These are phyloP conservation scores for Peromyscus polionotus DNA, from an alignment of 2,113 vertebrate genomes.

Conservation along the genomic window DNA sequence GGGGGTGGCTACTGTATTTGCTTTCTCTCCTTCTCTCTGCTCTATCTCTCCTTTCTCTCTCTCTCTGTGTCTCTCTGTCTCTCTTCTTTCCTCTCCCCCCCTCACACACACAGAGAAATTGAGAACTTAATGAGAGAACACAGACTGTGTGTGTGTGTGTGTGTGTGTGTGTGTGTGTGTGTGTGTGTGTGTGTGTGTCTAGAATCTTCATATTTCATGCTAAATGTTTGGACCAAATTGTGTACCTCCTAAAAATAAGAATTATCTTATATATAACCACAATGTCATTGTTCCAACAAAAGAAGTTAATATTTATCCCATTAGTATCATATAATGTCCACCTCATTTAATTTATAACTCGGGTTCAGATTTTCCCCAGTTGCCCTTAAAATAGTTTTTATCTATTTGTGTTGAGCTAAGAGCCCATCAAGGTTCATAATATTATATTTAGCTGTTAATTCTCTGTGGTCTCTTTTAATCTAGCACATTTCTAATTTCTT, in stretches of 20 bases:
- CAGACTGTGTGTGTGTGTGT: neutral
- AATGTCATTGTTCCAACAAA: conserved; percentile 41
- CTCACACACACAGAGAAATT: neutral
- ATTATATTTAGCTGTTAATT: conserved; percentile 3
- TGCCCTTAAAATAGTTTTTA: neutral
- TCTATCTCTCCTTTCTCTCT: neutral
- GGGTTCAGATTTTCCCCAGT: conserved; percentile 14
- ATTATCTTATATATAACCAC: neutral
- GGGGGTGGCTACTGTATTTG: neutral
- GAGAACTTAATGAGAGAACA: neutral
- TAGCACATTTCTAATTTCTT: neutral
- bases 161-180: neutral
- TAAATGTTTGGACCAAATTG: neutral
- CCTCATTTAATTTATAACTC: neutral
- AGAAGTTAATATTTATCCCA: neutral
- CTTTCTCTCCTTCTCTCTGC: neutral
- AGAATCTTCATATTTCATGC: neutral
- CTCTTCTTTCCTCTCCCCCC: neutral
- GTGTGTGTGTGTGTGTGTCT: neutral
- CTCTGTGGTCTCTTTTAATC: neutral
- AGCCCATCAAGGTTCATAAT: neutral
- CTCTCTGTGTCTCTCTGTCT: too few species aligned
- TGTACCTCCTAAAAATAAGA: neutral
- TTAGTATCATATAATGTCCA: neutral
- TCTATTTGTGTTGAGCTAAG: neutral